Evolutionary conservation across 2,113 vertebrate genomes (phyloP).

Genomic region (Eretmochelys imbricata): DNA sequence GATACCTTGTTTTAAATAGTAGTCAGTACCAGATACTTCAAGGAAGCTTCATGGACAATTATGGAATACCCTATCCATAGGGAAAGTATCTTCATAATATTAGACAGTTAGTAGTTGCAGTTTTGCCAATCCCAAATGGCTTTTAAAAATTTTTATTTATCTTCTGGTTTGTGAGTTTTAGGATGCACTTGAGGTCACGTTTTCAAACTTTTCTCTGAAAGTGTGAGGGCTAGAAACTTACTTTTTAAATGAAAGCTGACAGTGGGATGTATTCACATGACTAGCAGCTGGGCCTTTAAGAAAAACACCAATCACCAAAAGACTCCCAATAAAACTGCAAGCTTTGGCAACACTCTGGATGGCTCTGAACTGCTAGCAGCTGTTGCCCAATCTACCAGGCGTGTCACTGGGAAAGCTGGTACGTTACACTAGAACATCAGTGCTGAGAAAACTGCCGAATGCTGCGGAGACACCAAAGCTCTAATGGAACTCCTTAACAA

Average conservation of each 20-base stretch:
- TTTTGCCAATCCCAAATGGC: background rate
- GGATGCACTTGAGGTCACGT: background rate
- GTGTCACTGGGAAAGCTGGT: background rate
- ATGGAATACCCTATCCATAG: background rate
- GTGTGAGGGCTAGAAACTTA: background rate
- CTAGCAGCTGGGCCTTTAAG: background rate
- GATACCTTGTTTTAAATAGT: background rate
- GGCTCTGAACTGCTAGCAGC: background rate
- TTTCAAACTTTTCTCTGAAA: background rate
- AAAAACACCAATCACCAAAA: background rate
- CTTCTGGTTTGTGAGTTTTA: background rate
- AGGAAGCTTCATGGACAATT: background rate
- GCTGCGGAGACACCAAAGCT: background rate
- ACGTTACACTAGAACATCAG: background rate
- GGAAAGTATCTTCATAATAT: background rate
- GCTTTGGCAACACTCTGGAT: background rate
- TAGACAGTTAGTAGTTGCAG: background rate
- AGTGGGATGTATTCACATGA: background rate
- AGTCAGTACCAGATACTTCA: background rate
- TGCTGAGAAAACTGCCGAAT: background rate
- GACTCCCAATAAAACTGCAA: background rate
- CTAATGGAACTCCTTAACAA: background rate
- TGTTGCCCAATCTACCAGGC: background rate
- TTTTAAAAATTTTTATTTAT: background rate
- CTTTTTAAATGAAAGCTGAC: background rate